Conservation (phyloP, 2,888 invertebrate species). For the Rhagonycha lutea region DNA sequence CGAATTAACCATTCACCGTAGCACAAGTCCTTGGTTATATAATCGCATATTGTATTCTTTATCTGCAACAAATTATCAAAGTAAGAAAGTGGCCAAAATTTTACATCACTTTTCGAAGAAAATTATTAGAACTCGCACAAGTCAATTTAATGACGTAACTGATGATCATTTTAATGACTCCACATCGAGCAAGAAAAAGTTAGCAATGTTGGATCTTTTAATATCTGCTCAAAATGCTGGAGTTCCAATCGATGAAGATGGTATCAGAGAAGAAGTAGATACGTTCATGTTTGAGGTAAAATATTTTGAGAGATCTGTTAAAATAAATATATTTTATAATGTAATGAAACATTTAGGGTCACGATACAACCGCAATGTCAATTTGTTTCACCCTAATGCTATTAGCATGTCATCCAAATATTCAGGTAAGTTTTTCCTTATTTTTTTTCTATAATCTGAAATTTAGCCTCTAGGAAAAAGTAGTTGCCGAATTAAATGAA, state of each 20-base stretch:
- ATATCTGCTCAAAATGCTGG: conserved; percentile 58
- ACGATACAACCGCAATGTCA: conserved; percentile 33
- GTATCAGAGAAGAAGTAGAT: conserved; percentile 65
- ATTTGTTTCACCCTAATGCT: conserved; percentile 34
- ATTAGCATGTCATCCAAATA: conserved; percentile 49
- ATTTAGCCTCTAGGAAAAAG: neutral
- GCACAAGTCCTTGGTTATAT: conserved; percentile 39
- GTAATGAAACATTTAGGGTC: neutral
- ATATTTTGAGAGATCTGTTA: too few relatives aligned
- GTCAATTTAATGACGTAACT: conserved; percentile 28
- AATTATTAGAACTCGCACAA: conserved; percentile 35
- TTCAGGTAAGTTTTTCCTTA: conserved; percentile 49
- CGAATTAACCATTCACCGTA: conserved; percentile 30
- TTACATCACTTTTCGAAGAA: conserved; percentile 40
- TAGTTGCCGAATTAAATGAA: conserved; percentile 10
- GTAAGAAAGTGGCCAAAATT: conserved; percentile 14
- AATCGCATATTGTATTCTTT: conserved; percentile 29
- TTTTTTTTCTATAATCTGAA: neutral
- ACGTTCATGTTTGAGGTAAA: conserved; percentile 65
- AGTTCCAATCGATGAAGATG: conserved; percentile 55
- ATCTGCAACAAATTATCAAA: conserved; percentile 14
- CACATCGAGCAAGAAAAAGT: conserved; percentile 51
- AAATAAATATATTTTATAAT: neutral
- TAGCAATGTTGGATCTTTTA: conserved; percentile 63
- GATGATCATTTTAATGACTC: conserved; percentile 10